Evolutionary conservation across 92 coral and sea anemone genomes (phyloP).

Genomic region (Scolanthus callimorphus): DNA sequence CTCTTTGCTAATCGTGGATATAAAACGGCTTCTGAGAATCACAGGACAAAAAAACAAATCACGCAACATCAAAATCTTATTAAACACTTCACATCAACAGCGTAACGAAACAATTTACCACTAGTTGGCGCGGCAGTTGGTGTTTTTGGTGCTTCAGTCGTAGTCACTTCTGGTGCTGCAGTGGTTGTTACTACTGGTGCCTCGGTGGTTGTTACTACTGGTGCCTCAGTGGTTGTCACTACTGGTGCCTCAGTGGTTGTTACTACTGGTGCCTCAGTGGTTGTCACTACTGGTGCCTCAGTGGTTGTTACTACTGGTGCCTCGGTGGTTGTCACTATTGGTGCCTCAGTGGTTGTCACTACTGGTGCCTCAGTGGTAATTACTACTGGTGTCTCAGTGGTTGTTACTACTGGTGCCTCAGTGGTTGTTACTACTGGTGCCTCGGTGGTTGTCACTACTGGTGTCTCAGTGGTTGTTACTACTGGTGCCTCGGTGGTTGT

Average conservation of each 20-base stretch:
- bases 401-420: background rate
- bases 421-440: slow-evolving; percentile 8
- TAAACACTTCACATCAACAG: no score
- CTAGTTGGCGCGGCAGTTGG: no score
- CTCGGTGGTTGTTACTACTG: background rate
- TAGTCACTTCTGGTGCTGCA: background rate
- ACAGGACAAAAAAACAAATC: no score
- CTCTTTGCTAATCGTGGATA: no score
- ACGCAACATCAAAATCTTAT: no score
- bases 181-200: background rate
- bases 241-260: background rate
- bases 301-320: background rate
- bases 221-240: background rate
- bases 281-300: background rate
- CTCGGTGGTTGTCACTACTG: background rate
- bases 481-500: background rate
- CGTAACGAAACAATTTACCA: no score
- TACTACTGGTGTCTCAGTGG: background rate
- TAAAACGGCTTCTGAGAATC: no score
- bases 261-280: background rate
- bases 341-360: background rate
- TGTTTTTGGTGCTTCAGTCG: background rate
- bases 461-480: no score
- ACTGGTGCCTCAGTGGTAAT: background rate
- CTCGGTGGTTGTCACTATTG: background rate